Conservation (phyloP, 2,113 vertebrate genomes). For the Seriola quinqueradiata region DNA sequence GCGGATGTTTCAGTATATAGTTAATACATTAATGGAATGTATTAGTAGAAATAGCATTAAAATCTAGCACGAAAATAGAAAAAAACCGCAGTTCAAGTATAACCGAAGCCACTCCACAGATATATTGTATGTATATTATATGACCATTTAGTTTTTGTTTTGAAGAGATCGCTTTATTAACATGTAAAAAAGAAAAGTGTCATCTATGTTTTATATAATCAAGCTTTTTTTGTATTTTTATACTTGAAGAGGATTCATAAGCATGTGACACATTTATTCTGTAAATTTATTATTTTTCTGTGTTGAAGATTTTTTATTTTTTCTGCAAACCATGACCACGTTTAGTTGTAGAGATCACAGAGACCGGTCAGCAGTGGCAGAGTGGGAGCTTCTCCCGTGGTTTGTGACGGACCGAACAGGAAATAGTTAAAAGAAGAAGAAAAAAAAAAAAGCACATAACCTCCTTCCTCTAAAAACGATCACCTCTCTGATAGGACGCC, state of each 20-base stretch:
- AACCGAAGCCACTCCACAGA: slow-evolving; percentile 56
- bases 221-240: slow-evolving; percentile 85
- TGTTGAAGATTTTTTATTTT: slow-evolving; percentile 68
- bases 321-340: slow-evolving; percentile 59
- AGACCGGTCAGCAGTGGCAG: not conserved
- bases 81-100: slow-evolving; percentile 35
- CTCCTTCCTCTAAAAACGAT: slow-evolving; percentile 40
- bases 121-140: slow-evolving; percentile 76
- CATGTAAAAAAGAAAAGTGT: slow-evolving; percentile 79
- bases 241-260: slow-evolving; percentile 81
- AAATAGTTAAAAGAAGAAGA: too few relatives aligned
- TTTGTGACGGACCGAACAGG: not conserved
- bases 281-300: slow-evolving; percentile 77
- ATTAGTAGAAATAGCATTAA: slow-evolving; percentile 51
- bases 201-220: slow-evolving; percentile 86
- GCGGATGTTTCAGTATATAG: slow-evolving; percentile 23
- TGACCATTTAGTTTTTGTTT: slow-evolving; percentile 73
- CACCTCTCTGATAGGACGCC: slow-evolving; percentile 42
- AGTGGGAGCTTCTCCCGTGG: slow-evolving; percentile 5
- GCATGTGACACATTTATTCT: slow-evolving; percentile 72
- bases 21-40: slow-evolving; percentile 65
- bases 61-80: slow-evolving; percentile 40
- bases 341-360: slow-evolving; percentile 23
- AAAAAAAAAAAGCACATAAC: slow-evolving; percentile 63
- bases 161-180: slow-evolving; percentile 69